Evolutionary conservation across 2,888 invertebrate genomes (phyloP), one percentile per base, ranked within the genome.

Genomic region (Leucoma salicis): DNA sequence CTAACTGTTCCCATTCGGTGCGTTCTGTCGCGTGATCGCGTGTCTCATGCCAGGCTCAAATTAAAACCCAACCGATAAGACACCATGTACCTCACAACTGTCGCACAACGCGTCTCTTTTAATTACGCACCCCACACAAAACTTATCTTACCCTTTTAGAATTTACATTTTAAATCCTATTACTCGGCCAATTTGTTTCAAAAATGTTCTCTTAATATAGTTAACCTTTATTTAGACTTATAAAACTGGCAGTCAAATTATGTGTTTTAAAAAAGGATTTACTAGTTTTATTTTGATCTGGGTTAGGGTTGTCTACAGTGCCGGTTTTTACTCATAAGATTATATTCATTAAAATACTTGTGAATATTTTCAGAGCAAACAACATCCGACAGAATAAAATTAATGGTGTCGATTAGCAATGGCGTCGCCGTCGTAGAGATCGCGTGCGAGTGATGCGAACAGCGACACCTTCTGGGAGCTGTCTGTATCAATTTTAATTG

Each of bases 401-500:
- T 81, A 82, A 86, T 84, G 82, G 77, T 76, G 78, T 83, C 83
- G 85, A 86, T 86, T 82, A 80, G 78, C 71, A 68, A 32, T 11
- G 74, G 71, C 75, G 75, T 74, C 71, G 73, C 74, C 71, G 73
- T 57, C 66, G 58, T 58, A 48, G 68, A 82, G 86, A 88, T 87
- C 79, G 87, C 87, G 87, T 87, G 87, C 83, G 74, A 71, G 70
- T 79, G 85, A 84, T 84, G 76, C 67, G 65, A 63, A 62, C 52
- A 43, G 60, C 65, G 77, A 80, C 83, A 80, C 81, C 74, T 77
- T 74, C 74, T 75, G 82, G 82, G 71, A 79, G 79, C 81, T 73
- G 80, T 72, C 76, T 72, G 77, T 88, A 88, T 87, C 84, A 85
- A 78, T 77, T 87, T 87, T 89, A 88, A 88, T 88, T 88, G 88